Base-by-base conservation (phyloP, 2,113 vertebrate genomes). In the Tor tambroides region DNA sequence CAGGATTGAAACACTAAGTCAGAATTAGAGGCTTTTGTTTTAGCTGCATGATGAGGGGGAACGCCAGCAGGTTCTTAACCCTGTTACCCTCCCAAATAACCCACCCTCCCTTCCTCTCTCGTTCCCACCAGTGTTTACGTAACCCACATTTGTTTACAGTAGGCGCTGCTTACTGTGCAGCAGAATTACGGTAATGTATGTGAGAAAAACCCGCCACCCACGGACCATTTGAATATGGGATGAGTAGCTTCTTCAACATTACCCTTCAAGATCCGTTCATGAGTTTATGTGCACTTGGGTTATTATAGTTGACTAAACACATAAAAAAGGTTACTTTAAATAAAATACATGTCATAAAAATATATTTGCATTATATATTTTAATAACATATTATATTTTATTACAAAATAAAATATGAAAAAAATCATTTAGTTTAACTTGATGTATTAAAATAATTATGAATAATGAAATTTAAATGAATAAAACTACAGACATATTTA, bases 1-100 rank as follows among this genome's bases (percentile, higher is more conserved):
- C 88, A 89, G 93, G 94, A 93, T 93, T 95, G 92, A 92, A 92
- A 92, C 91, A 89, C 91, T 94, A 94, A 94, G 94, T 94, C 93
- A 91, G 91, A 87, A 94, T 94, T 94, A 93, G 89, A 92, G 90
- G 92, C 93, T 94, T 95, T 93, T 93, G 92, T 93, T 89, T 88
- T 91, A 92, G 83, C 90, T 91, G 91, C 91, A 86, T 86, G 26
- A 74, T 10, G 32, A 74, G 23, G 41, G 32, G 26, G 65, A 38
- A 17, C 49, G 28, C 19, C 17, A 84, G 80, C 72, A 6, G 71
- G 80, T 65, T 69, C 76, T 88, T 80, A 81, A 87, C 80, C 71
- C 59, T 14, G 11, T n/a, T 28, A 75, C 86, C 75, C 71, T 15
- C 86, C 43, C 78, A 77, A 69, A 87, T 67, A 85, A 82, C 88